These are phyloP conservation scores for Xylota sylvarum DNA, from an alignment of 2,888 invertebrate genomes.

Conservation along the genomic window DNA sequence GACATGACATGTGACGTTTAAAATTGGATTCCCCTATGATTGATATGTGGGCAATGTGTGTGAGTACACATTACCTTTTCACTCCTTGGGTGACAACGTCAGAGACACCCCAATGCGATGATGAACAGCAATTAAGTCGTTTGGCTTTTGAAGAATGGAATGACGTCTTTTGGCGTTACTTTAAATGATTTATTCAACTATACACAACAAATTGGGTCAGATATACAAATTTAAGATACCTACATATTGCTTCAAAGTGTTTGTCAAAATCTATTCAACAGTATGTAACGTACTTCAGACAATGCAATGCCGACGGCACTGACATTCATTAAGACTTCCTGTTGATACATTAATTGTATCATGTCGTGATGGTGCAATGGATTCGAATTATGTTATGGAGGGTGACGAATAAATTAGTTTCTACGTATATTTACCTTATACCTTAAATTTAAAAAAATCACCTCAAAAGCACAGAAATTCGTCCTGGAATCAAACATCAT, in stretches of 20 bases:
- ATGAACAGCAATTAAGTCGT: slow-evolving; percentile 53
- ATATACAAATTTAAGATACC: not conserved
- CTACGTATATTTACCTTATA: no score
- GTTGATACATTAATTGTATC: slow-evolving; percentile 16
- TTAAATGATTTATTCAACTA: slow-evolving; percentile 11
- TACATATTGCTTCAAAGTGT: not conserved
- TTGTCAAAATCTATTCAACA: not conserved
- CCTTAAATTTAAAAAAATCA: no score
- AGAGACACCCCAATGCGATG: slow-evolving; percentile 35
- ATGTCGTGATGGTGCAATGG: not conserved
- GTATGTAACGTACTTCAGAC: not conserved
- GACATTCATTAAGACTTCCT: slow-evolving; percentile 44
- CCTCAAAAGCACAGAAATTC: no score
- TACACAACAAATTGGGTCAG: slow-evolving; percentile 23
- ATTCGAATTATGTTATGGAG: not conserved
- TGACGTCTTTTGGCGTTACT: slow-evolving; percentile 3
- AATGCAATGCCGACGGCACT: slow-evolving; percentile 28
- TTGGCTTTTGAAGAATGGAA: slow-evolving; percentile 47
- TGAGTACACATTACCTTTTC: slow-evolving; percentile 50
- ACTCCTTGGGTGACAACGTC: slow-evolving; percentile 50
- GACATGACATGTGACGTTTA: slow-evolving; percentile 69
- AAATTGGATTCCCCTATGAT: slow-evolving; percentile 71
- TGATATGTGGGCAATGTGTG: slow-evolving; percentile 52
- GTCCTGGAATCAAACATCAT: no score
- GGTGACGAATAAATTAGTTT: no score